phyloP scores from a whole-genome alignment of 2,888 invertebrate species.

The Agrypnus murinus region DNA sequence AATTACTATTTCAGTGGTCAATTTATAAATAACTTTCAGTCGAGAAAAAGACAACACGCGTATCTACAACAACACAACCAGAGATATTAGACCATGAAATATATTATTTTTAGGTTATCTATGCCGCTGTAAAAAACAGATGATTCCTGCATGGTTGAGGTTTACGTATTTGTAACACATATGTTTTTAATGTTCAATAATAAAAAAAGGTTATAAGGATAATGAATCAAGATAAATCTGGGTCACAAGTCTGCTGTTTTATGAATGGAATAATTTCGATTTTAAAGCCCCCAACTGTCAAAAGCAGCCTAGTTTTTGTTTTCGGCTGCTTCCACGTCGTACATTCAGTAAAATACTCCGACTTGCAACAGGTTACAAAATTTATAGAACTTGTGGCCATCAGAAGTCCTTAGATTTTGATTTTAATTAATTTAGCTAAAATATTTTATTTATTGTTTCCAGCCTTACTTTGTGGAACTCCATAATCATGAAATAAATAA shows the following conservation, averaged over 20 bases:
- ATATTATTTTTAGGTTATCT: conserved; percentile 1
- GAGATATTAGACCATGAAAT: too few relatives aligned
- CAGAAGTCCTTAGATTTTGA: too few relatives aligned
- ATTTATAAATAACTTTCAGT: conserved; percentile 24
- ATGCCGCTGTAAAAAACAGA: background rate
- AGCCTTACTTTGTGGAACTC: too few relatives aligned
- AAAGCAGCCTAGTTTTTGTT: background rate
- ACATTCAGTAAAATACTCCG: too few relatives aligned
- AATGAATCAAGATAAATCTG: background rate
- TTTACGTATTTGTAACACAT: background rate
- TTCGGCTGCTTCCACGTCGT: background rate
- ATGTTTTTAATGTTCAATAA: too few relatives aligned
- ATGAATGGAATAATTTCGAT: conserved; percentile 27
- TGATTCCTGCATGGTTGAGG: background rate
- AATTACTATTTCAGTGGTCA: background rate
- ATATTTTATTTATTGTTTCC: too few relatives aligned
- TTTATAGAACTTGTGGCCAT: too few relatives aligned
- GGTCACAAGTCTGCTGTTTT: conserved; percentile 18
- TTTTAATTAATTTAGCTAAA: too few relatives aligned
- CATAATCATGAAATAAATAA: too few relatives aligned
- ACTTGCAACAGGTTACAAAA: too few relatives aligned
- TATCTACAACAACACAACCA: too few relatives aligned
- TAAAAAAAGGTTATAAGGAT: background rate
- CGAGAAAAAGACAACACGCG: too few relatives aligned
- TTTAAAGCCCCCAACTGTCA: background rate